phyloP scores from a whole-genome alignment of 2,888 invertebrate species.

The Ormyrus rosae region DNA sequence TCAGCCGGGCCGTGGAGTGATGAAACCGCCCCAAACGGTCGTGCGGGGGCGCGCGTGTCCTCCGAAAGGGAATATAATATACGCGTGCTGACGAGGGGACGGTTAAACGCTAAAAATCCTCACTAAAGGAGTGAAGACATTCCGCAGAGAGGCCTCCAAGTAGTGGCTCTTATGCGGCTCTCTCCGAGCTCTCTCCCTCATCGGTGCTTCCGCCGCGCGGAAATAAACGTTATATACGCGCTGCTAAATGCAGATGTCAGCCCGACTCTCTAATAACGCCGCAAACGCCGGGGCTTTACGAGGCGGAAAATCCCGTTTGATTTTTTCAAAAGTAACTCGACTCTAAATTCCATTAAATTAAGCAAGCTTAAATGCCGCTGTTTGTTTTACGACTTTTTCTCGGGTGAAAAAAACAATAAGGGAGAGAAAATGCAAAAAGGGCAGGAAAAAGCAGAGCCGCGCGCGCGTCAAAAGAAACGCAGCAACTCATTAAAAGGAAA shows the following conservation, averaged over 20 bases:
- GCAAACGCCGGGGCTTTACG: background rate
- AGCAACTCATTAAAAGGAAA: constrained; percentile 35
- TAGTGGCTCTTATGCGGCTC: background rate
- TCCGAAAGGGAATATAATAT: constrained; percentile 20
- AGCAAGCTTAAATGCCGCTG: background rate
- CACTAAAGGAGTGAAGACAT: too few relatives aligned
- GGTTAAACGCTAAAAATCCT: too few relatives aligned
- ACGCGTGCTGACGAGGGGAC: too few relatives aligned
- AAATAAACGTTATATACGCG: background rate
- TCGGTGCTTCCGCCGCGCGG: background rate
- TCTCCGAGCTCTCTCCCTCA: background rate
- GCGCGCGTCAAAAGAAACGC: constrained; percentile 15
- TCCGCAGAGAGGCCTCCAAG: too few relatives aligned
- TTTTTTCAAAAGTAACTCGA: background rate
- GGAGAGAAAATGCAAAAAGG: background rate
- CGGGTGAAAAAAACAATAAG: constrained; percentile 2
- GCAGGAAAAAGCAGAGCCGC: background rate
- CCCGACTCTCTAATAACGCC: too few relatives aligned
- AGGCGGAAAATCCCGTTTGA: background rate
- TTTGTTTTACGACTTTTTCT: background rate
- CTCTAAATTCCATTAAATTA: background rate
- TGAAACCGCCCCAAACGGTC: constrained; percentile 19
- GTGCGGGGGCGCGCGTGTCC: background rate
- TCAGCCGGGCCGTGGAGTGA: constrained; percentile 21
- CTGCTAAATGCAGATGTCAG: too few relatives aligned